A percentile compares a stretch with the other conserved stretches of the same genome.
Evolutionary conservation across 2,113 vertebrate genomes (phyloP).

Genomic region (Merops nubicus): DNA sequence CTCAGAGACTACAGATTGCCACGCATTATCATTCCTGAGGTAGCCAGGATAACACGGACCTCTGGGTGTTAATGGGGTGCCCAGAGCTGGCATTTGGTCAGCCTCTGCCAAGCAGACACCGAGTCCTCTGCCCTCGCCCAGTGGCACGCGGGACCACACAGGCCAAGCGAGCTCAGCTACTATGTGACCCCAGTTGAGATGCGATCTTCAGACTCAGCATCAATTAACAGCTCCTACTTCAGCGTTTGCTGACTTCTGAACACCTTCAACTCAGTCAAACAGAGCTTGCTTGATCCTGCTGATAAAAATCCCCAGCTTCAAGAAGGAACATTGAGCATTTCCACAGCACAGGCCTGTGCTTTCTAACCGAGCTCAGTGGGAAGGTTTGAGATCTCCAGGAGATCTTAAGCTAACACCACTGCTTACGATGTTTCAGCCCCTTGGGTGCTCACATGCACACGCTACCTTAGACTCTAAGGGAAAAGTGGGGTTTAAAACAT

Average conservation of each 20-base stretch:
- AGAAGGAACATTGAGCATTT: not conserved
- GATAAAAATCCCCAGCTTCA: not conserved
- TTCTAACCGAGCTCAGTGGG: rapidly evolving
- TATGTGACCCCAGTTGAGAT: rapidly evolving
- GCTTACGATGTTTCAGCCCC: not conserved
- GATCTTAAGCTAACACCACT: not conserved
- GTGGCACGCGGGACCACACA: rapidly evolving
- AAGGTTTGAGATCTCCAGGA: not conserved
- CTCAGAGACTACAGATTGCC: not conserved
- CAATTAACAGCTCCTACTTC: not conserved
- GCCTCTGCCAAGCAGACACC: not conserved
- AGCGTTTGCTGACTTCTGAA: not conserved
- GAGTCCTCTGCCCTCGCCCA: not conserved
- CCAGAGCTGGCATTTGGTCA: not conserved
- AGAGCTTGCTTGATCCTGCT: not conserved
- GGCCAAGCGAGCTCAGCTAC: not conserved
- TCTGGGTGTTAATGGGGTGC: rapidly evolving
- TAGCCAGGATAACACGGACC: not conserved
- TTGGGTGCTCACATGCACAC: rapidly evolving
- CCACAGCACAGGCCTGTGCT: rapidly evolving
- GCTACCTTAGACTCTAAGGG: rapidly evolving
- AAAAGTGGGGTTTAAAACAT: rapidly evolving
- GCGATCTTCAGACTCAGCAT: not conserved
- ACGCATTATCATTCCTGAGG: rapidly evolving
- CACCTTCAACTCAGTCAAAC: not conserved